Evolutionary conservation across 2,888 invertebrate genomes (phyloP), one percentile per base, ranked within the genome.

Genomic region (Agrilus biguttatus): DNA sequence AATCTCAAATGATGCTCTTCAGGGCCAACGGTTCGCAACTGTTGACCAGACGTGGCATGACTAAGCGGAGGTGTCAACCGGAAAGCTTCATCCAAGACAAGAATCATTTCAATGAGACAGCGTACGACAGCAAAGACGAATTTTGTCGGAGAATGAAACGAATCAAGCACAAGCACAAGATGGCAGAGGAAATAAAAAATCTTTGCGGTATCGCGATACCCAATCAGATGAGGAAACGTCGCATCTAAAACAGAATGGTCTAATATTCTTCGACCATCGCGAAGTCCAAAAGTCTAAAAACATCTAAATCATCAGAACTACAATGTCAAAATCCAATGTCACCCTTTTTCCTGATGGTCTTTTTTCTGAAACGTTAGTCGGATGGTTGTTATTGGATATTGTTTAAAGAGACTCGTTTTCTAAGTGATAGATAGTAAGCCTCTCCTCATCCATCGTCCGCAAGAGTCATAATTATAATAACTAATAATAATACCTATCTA

Each of bases 1-100:
- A 42, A 37, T 44, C 46, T 43, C 46, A 43, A 39, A 42, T 46
- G 23, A 50, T 50, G 47, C 41, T 40, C 36, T 50, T 50, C 43
- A 46, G 41, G 41, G 45, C 39, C 19, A 46, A 43, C 28, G 48
- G 50, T 40, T 38, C 40, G 38, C 49, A 49, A 44, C 28, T 28
- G 10, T 28, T 28, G 10, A 28, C 28, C 10, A 28, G 28, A 28
- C 8, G 28, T 44, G 42, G 41, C 21, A 43, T 44, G 40, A 41
- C 39, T 45, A 44, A 44, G 44, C 39, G 40, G 35, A 46, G 39
- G 41, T 48, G 49, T 39, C 45, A 42, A 37, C 40, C 41, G 14
- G 47, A 45, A 37, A 40, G 47, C 32, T 45, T 49, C 41, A 36
- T 49, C 42, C 37, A 42, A 33, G 38, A 46, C 14, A 43, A 44